A percentile compares a stretch with the other conserved stretches of the same genome.
These are phyloP conservation scores for Lagocephalus sceleratus DNA, from an alignment of 2,797 vertebrate species.

Conservation along the genomic window DNA sequence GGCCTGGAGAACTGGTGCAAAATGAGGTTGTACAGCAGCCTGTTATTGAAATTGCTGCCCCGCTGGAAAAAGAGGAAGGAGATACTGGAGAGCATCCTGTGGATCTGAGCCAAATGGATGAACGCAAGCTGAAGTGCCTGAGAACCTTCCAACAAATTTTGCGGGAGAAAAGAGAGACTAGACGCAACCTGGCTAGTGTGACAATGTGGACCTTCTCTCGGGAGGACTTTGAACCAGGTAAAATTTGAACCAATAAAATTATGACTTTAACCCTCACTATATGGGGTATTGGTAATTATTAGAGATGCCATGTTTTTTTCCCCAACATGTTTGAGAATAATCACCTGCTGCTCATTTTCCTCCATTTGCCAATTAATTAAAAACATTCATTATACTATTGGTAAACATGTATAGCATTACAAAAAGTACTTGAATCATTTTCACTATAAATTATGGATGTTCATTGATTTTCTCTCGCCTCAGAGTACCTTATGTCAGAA, in stretches of 20 bases:
- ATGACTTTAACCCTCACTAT: not conserved
- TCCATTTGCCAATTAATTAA: slow-evolving; percentile 64
- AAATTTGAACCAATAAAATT: slow-evolving; percentile 2
- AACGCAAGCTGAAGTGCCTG: slow-evolving; percentile 85
- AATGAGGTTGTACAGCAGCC: slow-evolving; percentile 9
- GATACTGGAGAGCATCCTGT: slow-evolving; percentile 17
- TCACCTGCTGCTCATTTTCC: slow-evolving; percentile 41
- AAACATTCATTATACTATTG: slow-evolving; percentile 64
- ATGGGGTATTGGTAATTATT: not conserved
- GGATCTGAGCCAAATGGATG: slow-evolving; percentile 75
- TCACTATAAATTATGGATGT: slow-evolving; percentile 65
- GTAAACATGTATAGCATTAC: slow-evolving; percentile 52
- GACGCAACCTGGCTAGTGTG: slow-evolving; percentile 82
- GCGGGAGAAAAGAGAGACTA: slow-evolving; percentile 86
- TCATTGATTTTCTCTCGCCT: slow-evolving; percentile 66
- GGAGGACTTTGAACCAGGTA: slow-evolving; percentile 78
- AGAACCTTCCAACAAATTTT: slow-evolving; percentile 92
- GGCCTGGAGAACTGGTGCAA: slow-evolving; percentile 17
- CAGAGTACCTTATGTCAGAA: slow-evolving; percentile 25
- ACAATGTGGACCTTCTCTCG: slow-evolving; percentile 82
- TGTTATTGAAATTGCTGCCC: slow-evolving; percentile 4
- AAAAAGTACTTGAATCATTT: slow-evolving; percentile 47
- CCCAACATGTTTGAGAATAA: slow-evolving; percentile 21
- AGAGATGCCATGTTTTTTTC: not conserved
- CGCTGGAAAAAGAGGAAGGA: slow-evolving; percentile 23